phyloP scores from a whole-genome alignment of 2,797 vertebrate species.

The Malacoraja senta region DNA sequence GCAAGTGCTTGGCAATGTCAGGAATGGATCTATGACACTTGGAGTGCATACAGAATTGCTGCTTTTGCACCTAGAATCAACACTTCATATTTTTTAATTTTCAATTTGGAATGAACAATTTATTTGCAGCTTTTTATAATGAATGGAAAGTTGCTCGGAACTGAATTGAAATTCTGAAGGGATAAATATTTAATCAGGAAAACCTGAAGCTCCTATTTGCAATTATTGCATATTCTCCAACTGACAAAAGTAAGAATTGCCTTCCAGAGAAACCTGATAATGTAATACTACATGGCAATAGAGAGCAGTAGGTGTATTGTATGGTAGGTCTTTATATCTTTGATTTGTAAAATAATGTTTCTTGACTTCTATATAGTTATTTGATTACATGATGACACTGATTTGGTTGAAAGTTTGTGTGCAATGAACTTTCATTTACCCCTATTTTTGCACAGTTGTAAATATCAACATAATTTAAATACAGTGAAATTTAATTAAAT shows the following conservation, averaged over 20 bases:
- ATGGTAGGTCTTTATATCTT: no score
- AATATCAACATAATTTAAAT: not conserved
- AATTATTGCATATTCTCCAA: not conserved
- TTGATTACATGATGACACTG: not conserved
- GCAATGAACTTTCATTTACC: not conserved
- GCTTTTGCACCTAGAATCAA: constrained; percentile 59
- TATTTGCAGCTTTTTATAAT: not conserved
- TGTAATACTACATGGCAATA: not conserved
- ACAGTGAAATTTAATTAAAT: not conserved
- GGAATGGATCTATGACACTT: constrained; percentile 45
- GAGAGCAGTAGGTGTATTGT: not conserved
- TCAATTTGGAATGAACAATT: not conserved
- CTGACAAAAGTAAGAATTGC: not conserved
- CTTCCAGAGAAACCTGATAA: not conserved
- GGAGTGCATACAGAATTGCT: constrained; percentile 66
- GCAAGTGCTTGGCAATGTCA: constrained; percentile 56
- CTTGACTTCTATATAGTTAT: not conserved
- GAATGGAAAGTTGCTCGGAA: not conserved
- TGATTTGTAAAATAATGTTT: not conserved
- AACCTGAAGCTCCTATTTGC: not conserved
- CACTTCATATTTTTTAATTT: not conserved
- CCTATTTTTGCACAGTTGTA: not conserved
- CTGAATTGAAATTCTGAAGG: not conserved
- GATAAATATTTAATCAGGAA: not conserved
- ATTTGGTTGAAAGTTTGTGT: not conserved